Evolutionary conservation across 2,888 invertebrate genomes (phyloP), one percentile per base, ranked within the genome.

Genomic region (Diaphora mendica): DNA sequence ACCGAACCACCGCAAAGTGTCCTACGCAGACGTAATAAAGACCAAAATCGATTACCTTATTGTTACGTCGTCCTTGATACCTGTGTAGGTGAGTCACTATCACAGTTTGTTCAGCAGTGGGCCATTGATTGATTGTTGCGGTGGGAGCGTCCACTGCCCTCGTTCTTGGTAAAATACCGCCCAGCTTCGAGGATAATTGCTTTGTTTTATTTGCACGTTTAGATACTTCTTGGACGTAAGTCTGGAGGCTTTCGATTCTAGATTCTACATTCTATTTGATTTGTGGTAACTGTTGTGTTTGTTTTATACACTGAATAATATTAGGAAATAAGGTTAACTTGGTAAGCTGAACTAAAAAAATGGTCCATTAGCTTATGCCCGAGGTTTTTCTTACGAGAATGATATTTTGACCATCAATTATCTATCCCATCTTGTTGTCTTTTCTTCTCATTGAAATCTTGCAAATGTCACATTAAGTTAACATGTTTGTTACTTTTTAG

Each of bases 61-160:
- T 30, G 70, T n/a, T 35, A 55, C n/a, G 39, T 76, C 78, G 74
- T 76, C 77, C 78, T 83, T 78, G 73, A 55, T 76, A 74, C 70
- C 73, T 74, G 76, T 62, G 72, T 77, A 75, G 81, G 83, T 78
- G 85, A 85, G 72, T 72, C 77, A 76, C 78, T 80, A 81, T 82
- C 81, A 81, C 75, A 78, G 82, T 86, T 82, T 80, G 86, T 79
- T 79, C 81, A 86, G 84, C 78, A 78, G 79, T 83, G 83, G 83
- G 78, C 81, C 82, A 82, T 88, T 88, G 89, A 89, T 89, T 84
- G 89, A 86, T 70, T 70, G 70, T 62, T 86, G 82, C 73, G 85
- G 77, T 79, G 83, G 85, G 87, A 82, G 88, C 82, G 86, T 86
- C 71, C 75, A 65, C 68, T 69, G 77, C 78, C 79, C 85, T 79